Percentiles rank a stretch among this genome's conserved stretches.
Evolutionary conservation across 1,140 invertebrate species (phyloP).

Genomic region (Xylocopa sonorina): DNA sequence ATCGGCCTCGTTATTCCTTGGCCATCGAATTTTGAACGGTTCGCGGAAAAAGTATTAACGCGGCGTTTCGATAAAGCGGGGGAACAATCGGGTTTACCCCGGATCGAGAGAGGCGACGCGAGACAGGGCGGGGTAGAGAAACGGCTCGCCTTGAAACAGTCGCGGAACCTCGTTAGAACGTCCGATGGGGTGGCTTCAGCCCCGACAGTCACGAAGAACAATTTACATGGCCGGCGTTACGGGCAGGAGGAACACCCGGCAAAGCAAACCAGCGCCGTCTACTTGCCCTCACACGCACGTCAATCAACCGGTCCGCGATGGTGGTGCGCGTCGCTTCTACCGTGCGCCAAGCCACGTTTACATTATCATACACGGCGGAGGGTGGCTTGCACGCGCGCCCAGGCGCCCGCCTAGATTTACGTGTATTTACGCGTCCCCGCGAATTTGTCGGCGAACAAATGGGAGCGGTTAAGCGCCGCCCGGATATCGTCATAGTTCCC

Average conservation of each 20-base stretch:
- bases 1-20: neutral
- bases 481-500: constrained; percentile 51
- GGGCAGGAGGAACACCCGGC: constrained; percentile 48
- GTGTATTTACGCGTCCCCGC: constrained; percentile 47
- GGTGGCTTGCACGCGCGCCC: constrained; percentile 22
- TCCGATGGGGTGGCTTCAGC: constrained; percentile 58
- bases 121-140: too few relatives aligned
- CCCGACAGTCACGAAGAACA: constrained; percentile 69
- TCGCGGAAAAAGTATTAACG: neutral
- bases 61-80: neutral
- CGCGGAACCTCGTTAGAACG: constrained; percentile 63
- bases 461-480: constrained; percentile 43
- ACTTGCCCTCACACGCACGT: constrained; percentile 57
- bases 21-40: neutral
- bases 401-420: constrained; percentile 36
- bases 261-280: constrained; percentile 62
- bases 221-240: constrained; percentile 66
- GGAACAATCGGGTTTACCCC: neutral
- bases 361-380: constrained; percentile 39
- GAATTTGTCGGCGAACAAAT: constrained; percentile 53
- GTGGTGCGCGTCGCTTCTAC: constrained; percentile 38
- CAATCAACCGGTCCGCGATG: constrained; percentile 55
- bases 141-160: constrained; percentile 31
- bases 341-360: constrained; percentile 48
- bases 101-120: neutral